These are phyloP conservation scores for Hyles lineata DNA, from an alignment of 2,888 invertebrate genomes.

Conservation along the genomic window DNA sequence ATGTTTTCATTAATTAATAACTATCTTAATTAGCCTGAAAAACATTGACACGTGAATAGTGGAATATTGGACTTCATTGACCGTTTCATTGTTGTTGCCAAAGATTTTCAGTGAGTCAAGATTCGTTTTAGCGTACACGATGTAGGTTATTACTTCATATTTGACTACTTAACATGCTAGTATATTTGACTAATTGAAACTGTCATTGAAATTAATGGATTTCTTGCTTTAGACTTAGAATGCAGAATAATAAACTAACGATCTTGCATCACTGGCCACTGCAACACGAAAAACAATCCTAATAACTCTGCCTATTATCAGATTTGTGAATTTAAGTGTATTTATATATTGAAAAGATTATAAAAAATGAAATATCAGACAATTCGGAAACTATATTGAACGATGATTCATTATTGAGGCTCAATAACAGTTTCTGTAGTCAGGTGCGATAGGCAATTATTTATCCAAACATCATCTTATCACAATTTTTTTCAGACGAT, in stretches of 20 bases:
- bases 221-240: too few relatives aligned
- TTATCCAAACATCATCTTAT: neutral
- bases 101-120: neutral
- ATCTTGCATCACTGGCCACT: too few relatives aligned
- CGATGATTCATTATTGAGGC: neutral
- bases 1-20: neutral
- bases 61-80: neutral
- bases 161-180: neutral
- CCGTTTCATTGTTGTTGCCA: neutral
- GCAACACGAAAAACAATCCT: too few relatives aligned
- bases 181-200: too few relatives aligned
- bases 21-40: conserved; percentile 1
- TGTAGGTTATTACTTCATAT: conserved; percentile 1
- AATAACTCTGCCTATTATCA: too few relatives aligned
- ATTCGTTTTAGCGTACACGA: neutral
- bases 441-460: neutral
- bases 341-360: neutral
- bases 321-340: neutral
- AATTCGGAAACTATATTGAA: neutral
- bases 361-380: neutral
- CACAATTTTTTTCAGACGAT: neutral
- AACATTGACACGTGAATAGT: neutral
- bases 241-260: too few relatives aligned
- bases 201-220: too few relatives aligned
- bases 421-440: neutral